A percentile compares a stretch with the other conserved stretches of the same genome.
Evolutionary conservation across 2,113 vertebrate species (phyloP).

Genomic region (Todiramphus saurophagus): DNA sequence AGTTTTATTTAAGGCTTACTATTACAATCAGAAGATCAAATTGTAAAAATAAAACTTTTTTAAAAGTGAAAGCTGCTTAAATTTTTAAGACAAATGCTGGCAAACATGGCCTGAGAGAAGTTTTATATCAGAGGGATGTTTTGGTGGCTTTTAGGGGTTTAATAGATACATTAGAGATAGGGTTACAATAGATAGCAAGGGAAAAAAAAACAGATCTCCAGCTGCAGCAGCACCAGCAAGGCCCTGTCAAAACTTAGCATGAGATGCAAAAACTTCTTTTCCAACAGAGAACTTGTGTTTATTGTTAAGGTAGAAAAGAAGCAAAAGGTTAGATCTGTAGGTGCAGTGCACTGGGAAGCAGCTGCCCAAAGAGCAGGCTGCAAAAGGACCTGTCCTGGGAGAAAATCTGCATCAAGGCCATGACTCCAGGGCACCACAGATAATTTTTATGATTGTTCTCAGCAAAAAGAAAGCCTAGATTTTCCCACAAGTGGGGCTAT

Average conservation of each 20-base stretch:
- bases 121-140: not conserved
- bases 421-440: not conserved
- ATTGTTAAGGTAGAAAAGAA: not conserved
- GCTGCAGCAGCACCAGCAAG: not conserved
- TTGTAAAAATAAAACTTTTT: not conserved
- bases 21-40: not conserved
- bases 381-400: not conserved
- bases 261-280: not conserved
- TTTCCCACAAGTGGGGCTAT: not conserved
- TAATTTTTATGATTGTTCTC: not conserved
- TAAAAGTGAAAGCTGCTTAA: not conserved
- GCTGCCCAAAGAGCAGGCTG: not conserved
- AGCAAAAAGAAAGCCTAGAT: not conserved
- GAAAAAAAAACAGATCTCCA: not conserved
- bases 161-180: not conserved
- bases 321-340: not conserved
- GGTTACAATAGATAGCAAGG: not conserved
- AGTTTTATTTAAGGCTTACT: not conserved
- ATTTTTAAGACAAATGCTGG: not conserved
- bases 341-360: not conserved
- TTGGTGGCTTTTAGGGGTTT: not conserved
- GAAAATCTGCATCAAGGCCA: not conserved
- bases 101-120: not conserved
- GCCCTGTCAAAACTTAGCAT: not conserved
- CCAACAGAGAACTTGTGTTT: not conserved